Evolutionary conservation across 2,888 invertebrate species (phyloP), one percentile per base, ranked within the genome.

Genomic region (Morpho achilles): DNA sequence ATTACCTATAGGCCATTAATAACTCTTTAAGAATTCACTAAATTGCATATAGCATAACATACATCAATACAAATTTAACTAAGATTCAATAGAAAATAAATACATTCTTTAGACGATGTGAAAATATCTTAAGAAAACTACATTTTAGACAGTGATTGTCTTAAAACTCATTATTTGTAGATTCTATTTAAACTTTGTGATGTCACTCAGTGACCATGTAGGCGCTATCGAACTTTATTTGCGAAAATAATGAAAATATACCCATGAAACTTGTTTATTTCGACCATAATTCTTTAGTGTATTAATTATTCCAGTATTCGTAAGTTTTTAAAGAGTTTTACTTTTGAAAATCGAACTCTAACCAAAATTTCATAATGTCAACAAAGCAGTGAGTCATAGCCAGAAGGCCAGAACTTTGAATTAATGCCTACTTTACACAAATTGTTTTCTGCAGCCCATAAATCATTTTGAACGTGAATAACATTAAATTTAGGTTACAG

Each of bases 151-250:
- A 32, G 32, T 32, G 32, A 32, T 32, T 32, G 32, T 32, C 32
- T 32, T 32, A 61, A 53, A 60, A 55, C 47, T 52, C 68, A 72
- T 69, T 71, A 76, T 71, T 76, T 69, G 74, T 71, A 73, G 73
- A 77, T 65, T 85, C 88, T 89, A 89, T 89, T 86, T 87, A 82
- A 77, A 85, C 82, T 80, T 76, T 80, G 75, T 89, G 89, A 88
- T 88, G 87, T 89, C 89, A 89, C 66, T 66, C 60, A 62, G 51
- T 56, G 64, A 60, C 58, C 62, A 79, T 79, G 82, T 84, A 84
- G 82, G 84, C 79, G 82, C 79, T 70, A 41, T 42, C 46, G 44
- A 52, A 32, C 41, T 40, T 32, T 32, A 51, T 23, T 16, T 22
- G 51, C 63, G 69, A 72, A 70, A 72, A 70, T 72, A 68, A 67